phyloP scores from a whole-genome alignment of 1,140 invertebrate species.

The Apis dorsata region DNA sequence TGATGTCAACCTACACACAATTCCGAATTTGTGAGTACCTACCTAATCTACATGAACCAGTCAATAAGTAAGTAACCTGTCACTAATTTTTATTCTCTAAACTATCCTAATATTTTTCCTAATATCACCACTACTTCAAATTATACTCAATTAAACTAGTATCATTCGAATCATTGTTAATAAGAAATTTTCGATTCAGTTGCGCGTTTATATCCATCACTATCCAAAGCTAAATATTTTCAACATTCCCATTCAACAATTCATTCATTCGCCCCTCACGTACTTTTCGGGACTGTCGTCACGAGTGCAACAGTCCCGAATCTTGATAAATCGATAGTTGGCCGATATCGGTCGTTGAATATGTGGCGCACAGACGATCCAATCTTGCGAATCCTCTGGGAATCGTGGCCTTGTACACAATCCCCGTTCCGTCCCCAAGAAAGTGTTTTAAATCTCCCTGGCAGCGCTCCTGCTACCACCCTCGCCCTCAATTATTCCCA shows the following conservation, averaged over 20 bases:
- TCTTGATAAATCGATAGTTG: slow-evolving; percentile 35
- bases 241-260: no score
- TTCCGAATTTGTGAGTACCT: not conserved
- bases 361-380: slow-evolving; percentile 35
- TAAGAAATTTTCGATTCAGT: no score
- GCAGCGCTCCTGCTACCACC: slow-evolving; percentile 26
- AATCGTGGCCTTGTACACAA: not conserved
- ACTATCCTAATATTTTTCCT: no score
- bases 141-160: no score
- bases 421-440: slow-evolving; percentile 19
- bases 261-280: not conserved
- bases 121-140: no score
- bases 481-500: slow-evolving; percentile 67
- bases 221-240: no score
- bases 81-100: no score
- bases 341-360: slow-evolving; percentile 31
- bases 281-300: not conserved
- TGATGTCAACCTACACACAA: not conserved
- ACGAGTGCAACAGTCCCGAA: no score
- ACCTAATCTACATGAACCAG: not conserved
- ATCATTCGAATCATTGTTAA: no score
- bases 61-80: no score
- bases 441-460: slow-evolving; percentile 56
- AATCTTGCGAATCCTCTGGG: slow-evolving; percentile 51
- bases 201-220: no score